Percentiles rank a stretch among this genome's conserved stretches.
These are phyloP conservation scores for Mustela lutreola DNA, from an alignment of 2,113 vertebrate species.

Conservation along the genomic window DNA sequence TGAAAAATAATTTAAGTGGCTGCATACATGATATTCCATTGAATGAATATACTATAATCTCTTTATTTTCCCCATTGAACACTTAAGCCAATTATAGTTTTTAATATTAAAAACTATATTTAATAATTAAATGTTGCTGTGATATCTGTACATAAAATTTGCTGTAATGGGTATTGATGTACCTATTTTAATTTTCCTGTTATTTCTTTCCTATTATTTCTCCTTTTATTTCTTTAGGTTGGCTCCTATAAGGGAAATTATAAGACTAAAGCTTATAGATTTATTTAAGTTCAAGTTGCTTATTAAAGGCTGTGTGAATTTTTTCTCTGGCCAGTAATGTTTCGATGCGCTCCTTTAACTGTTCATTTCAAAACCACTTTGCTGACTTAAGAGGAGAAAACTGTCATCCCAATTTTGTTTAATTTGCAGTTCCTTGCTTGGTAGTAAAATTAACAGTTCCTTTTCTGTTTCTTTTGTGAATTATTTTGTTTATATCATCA, in stretches of 20 bases:
- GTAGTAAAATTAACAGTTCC: neutral
- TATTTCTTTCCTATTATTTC: no score
- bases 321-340: neutral
- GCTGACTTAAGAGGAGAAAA: neutral
- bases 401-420: neutral
- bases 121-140: neutral
- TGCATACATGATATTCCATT: neutral
- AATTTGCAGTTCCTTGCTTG: neutral
- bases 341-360: neutral
- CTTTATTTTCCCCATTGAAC: neutral
- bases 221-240: neutral
- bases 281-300: neutral
- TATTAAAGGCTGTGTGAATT: neutral
- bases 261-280: neutral
- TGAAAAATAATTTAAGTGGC: neutral
- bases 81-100: neutral
- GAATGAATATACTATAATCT: neutral
- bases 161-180: neutral
- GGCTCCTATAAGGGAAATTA: neutral
- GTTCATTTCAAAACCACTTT: conserved; percentile 28
- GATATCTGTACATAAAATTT: neutral
- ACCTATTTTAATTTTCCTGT: neutral
- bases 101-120: neutral
- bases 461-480: neutral
- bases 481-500: conserved; percentile 28